Evolutionary conservation across 2,888 invertebrate genomes (phyloP).

Genomic region (Folsomia manolachei): DNA sequence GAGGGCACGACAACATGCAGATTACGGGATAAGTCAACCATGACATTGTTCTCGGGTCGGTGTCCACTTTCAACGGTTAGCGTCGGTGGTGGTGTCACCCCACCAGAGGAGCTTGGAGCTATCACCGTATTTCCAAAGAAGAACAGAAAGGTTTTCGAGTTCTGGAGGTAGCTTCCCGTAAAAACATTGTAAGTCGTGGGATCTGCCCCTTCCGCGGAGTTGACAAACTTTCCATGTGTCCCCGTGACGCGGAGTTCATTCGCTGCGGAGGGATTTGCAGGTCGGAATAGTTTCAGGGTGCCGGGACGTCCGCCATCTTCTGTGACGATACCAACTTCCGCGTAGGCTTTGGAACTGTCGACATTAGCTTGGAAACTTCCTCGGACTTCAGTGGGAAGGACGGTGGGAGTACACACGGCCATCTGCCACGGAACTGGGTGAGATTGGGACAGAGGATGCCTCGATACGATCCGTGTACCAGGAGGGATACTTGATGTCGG

Average conservation of each 20-base stretch:
- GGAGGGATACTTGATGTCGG: slow-evolving; percentile 49
- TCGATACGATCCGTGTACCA: slow-evolving; percentile 51
- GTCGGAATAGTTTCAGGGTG: slow-evolving; percentile 36
- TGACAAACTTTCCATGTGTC: slow-evolving; percentile 52
- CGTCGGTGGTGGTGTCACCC: slow-evolving; percentile 26
- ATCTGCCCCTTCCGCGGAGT: slow-evolving; percentile 38
- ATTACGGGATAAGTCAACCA: slow-evolving; percentile 51
- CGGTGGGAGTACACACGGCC: slow-evolving; percentile 20
- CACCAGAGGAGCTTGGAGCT: slow-evolving; percentile 31
- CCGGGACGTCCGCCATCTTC: slow-evolving; percentile 28
- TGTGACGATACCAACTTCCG: slow-evolving; percentile 41
- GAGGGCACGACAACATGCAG: slow-evolving; percentile 51
- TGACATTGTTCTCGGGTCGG: slow-evolving; percentile 40
- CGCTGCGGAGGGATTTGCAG: slow-evolving; percentile 39
- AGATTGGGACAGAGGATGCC: too few species aligned
- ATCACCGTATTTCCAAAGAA: slow-evolving; percentile 53
- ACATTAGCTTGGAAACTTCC: slow-evolving; percentile 39
- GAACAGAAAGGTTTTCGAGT: slow-evolving; percentile 52
- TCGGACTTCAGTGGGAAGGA: slow-evolving; percentile 35
- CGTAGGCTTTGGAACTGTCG: slow-evolving; percentile 32
- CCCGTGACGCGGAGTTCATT: slow-evolving; percentile 52
- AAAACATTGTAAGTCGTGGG: slow-evolving; percentile 52
- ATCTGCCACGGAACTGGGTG: slow-evolving; percentile 22
- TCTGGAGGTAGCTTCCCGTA: slow-evolving; percentile 52
- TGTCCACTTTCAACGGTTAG: slow-evolving; percentile 49